phyloP scores from a whole-genome alignment of 2,113 vertebrate genomes.

The Stegostoma tigrinum region DNA sequence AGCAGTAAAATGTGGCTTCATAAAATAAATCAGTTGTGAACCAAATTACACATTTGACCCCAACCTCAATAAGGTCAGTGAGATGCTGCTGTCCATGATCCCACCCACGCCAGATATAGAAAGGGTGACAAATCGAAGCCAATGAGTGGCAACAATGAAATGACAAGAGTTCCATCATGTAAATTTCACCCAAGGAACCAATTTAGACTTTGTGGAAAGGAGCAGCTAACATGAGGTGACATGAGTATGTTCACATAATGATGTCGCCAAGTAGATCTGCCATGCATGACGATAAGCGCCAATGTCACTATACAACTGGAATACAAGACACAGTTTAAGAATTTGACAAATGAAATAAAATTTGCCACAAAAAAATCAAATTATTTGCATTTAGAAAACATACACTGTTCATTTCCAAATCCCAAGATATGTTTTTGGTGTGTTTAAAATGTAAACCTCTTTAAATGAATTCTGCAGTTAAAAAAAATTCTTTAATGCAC shows the following conservation, averaged over 20 bases:
- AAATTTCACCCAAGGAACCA: conserved; percentile 45
- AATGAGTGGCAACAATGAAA: conserved; percentile 34
- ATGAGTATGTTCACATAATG: conserved; percentile 42
- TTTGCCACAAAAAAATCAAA: conserved; percentile 15
- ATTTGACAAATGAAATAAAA: neutral
- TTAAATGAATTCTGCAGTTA: neutral
- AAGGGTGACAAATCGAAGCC: conserved; percentile 40
- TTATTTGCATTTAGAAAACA: neutral
- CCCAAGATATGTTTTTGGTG: neutral
- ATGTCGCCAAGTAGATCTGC: conserved; percentile 46
- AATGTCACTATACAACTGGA: neutral
- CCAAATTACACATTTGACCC: conserved; percentile 42
- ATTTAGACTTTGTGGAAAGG: conserved; percentile 41
- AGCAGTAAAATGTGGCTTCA: conserved; percentile 36
- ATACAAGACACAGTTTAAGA: neutral
- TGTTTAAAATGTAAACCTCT: neutral
- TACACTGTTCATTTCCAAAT: neutral
- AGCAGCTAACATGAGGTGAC: conserved; percentile 43
- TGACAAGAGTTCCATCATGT: rapidly evolving
- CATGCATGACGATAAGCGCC: conserved; percentile 22
- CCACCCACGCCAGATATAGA: neutral
- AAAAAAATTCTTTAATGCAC: neutral
- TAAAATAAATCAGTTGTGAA: conserved; percentile 41
- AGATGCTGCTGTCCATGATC: neutral
- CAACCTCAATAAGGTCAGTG: conserved; percentile 33